Conservation (phyloP, 1,140 invertebrate genomes). For the Solenopsis fugax region DNA sequence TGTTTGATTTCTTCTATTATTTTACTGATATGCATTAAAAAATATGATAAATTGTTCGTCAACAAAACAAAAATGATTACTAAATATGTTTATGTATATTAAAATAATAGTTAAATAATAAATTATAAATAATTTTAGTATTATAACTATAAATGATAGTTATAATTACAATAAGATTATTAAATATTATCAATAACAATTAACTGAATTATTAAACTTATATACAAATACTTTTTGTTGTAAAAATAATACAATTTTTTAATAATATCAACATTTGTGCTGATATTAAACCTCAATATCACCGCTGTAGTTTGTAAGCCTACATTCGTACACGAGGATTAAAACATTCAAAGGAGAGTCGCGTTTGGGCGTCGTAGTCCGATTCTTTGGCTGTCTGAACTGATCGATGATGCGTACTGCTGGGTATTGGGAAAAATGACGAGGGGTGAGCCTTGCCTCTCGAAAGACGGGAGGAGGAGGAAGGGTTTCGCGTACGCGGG, state of each 20-base stretch:
- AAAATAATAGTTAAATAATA: too few relatives aligned
- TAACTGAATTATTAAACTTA: too few relatives aligned
- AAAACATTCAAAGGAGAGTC: conserved; percentile 40
- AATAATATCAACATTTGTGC: background rate
- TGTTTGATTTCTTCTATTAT: background rate
- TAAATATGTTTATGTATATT: background rate
- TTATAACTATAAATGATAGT: too few relatives aligned
- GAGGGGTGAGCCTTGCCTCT: conserved; percentile 63
- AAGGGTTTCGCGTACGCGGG: conserved; percentile 74
- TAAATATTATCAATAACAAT: too few relatives aligned
- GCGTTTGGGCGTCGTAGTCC: conserved; percentile 6
- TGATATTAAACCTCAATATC: background rate
- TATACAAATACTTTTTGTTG: background rate
- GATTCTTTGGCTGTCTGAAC: conserved; percentile 66
- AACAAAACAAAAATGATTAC: background rate
- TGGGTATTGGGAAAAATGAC: conserved; percentile 74
- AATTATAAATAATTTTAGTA: too few relatives aligned
- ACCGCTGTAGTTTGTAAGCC: conserved; percentile 2
- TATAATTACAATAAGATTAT: too few relatives aligned
- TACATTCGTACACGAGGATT: conserved; percentile 23
- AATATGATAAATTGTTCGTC: background rate
- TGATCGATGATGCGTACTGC: conserved; percentile 69
- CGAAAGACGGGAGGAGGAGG: conserved; percentile 8
- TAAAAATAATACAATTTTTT: background rate
- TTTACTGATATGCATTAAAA: background rate